These are phyloP conservation scores for Trinectes maculatus DNA, from an alignment of 2,113 vertebrate species.

Conservation along the genomic window DNA sequence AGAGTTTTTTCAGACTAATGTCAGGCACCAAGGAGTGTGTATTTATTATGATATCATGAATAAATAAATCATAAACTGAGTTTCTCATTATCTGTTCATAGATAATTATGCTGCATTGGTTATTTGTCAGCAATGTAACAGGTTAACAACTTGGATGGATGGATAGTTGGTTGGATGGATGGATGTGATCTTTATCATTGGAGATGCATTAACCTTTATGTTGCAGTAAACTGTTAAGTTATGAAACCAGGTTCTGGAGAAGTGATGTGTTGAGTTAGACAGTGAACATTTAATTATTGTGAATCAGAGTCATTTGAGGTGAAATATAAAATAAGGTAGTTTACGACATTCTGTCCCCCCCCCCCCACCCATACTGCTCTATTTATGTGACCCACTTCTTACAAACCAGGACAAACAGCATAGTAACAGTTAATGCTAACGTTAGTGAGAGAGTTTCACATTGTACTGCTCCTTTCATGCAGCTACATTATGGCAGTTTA, in stretches of 20 bases:
- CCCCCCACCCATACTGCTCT: not conserved
- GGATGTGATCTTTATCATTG: too few species aligned
- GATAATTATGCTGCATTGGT: too few species aligned
- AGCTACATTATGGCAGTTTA: constrained; percentile 5
- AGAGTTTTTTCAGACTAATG: not conserved
- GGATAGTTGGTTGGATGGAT: too few species aligned
- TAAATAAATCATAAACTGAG: not conserved
- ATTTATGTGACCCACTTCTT: constrained; percentile 37
- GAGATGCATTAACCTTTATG: too few species aligned
- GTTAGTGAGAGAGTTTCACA: not conserved
- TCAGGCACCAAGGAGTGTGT: not conserved
- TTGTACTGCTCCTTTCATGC: not conserved
- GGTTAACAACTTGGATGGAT: too few species aligned
- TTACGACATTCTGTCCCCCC: not conserved
- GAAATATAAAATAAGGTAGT: too few species aligned
- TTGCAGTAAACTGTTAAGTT: not conserved
- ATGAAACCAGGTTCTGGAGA: not conserved
- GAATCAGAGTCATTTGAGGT: not conserved
- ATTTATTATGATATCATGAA: not conserved
- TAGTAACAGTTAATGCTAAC: constrained; percentile 14
- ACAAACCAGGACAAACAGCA: constrained; percentile 35
- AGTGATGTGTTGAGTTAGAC: too few species aligned
- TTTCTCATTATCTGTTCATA: too few species aligned
- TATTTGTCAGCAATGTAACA: too few species aligned
- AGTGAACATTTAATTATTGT: not conserved